Percentiles rank a stretch among this genome's conserved stretches.
Conservation (phyloP, 2,113 vertebrate genomes). For the Ceyx melanurus region DNA sequence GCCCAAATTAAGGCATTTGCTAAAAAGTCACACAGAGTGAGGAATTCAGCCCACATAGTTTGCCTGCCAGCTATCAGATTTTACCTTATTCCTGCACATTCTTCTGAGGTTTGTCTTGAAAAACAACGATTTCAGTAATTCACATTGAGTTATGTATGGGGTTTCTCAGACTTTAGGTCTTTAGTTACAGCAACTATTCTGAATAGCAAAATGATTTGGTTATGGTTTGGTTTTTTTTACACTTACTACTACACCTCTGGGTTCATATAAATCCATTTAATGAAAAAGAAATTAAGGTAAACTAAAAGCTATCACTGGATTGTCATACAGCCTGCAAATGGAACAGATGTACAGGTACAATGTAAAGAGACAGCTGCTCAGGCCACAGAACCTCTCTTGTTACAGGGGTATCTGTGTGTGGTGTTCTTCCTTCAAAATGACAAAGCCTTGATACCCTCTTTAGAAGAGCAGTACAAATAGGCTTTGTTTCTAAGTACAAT, state of each 20-base stretch:
- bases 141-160: neutral
- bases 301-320: neutral
- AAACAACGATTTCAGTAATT: neutral
- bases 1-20: neutral
- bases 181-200: neutral
- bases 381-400: neutral
- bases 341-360: neutral
- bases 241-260: neutral
- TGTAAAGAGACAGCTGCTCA: neutral
- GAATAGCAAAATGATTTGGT: neutral
- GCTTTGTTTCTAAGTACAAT: neutral
- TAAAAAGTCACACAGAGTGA: neutral
- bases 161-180: neutral
- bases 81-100: neutral
- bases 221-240: neutral
- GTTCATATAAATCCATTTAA: neutral
- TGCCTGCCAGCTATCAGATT: conserved; percentile 5
- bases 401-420: neutral
- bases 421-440: neutral
- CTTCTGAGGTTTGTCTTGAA: neutral
- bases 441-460: neutral
- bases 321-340: neutral
- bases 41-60: neutral
- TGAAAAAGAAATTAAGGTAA: neutral
- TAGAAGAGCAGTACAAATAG: neutral